Evolutionary conservation across 2,888 invertebrate species (phyloP).

Genomic region (Polydrusus cervinus): DNA sequence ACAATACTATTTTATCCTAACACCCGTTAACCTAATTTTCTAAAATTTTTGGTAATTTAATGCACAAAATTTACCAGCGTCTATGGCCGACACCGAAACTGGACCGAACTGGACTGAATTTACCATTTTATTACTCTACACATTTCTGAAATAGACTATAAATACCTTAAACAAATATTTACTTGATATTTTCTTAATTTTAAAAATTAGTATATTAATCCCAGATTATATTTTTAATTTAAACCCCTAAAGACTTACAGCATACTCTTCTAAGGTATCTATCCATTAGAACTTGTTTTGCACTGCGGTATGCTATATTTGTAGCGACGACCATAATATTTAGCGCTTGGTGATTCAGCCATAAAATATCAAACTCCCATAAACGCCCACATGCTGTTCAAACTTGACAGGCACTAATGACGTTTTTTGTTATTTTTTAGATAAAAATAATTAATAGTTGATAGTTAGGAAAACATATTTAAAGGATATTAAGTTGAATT

Average conservation of each 20-base stretch:
- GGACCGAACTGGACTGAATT: too few relatives aligned
- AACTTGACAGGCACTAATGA: slow-evolving; percentile 29
- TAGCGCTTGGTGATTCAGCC: slow-evolving; percentile 32
- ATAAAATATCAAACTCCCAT: slow-evolving; percentile 35
- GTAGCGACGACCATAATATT: slow-evolving; percentile 36
- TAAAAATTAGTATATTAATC: background rate
- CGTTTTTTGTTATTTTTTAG: slow-evolving; percentile 8
- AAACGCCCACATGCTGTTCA: slow-evolving; percentile 37
- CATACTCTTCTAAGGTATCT: slow-evolving; percentile 23
- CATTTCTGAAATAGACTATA: too few relatives aligned
- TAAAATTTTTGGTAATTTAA: too few relatives aligned
- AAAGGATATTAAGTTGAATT: background rate
- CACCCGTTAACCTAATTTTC: too few relatives aligned
- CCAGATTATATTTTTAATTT: slow-evolving; percentile 3
- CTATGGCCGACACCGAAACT: too few relatives aligned
- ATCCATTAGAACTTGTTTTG: slow-evolving; percentile 37
- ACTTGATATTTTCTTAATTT: too few relatives aligned
- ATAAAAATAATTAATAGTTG: slow-evolving; percentile 16
- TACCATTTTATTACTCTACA: too few relatives aligned
- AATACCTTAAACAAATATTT: too few relatives aligned
- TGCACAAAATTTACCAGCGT: too few relatives aligned
- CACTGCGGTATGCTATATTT: slow-evolving; percentile 42
- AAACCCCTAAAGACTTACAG: background rate
- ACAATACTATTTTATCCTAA: too few relatives aligned
- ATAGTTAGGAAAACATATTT: background rate